These are phyloP conservation scores for Hyalella azteca DNA, from an alignment of 2,888 invertebrate species.

Conservation along the genomic window DNA sequence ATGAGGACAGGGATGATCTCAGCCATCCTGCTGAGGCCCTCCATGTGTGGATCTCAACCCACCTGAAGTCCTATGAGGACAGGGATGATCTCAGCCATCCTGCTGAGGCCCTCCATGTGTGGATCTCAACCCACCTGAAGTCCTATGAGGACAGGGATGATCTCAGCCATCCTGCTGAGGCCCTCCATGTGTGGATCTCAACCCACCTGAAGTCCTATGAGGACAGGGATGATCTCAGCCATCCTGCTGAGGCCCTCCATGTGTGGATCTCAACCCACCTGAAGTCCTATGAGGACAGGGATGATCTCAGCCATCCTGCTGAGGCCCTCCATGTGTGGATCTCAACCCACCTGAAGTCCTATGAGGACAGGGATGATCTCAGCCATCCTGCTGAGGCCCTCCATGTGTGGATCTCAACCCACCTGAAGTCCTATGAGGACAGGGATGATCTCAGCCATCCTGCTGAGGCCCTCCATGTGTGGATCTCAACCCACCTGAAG, in stretches of 20 bases:
- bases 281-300: constrained; percentile 67
- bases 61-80: constrained; percentile 67
- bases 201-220: constrained; percentile 68
- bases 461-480: constrained; percentile 67
- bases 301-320: constrained; percentile 68
- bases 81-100: constrained; percentile 68
- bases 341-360: too few species aligned
- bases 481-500: too few species aligned
- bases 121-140: too few species aligned
- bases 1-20: constrained; percentile 68
- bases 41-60: too few species aligned
- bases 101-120: constrained; percentile 68
- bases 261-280: too few species aligned
- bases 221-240: constrained; percentile 68
- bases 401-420: too few species aligned
- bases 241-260: constrained; percentile 68
- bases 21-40: constrained; percentile 67
- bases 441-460: constrained; percentile 68
- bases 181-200: constrained; percentile 69
- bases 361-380: constrained; percentile 68
- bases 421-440: constrained; percentile 67
- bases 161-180: constrained; percentile 67
- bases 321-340: constrained; percentile 68
- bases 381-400: constrained; percentile 67
- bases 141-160: constrained; percentile 68